phyloP scores from a whole-genome alignment of 1,140 invertebrate species.

The Drosophila pruinosa region DNA sequence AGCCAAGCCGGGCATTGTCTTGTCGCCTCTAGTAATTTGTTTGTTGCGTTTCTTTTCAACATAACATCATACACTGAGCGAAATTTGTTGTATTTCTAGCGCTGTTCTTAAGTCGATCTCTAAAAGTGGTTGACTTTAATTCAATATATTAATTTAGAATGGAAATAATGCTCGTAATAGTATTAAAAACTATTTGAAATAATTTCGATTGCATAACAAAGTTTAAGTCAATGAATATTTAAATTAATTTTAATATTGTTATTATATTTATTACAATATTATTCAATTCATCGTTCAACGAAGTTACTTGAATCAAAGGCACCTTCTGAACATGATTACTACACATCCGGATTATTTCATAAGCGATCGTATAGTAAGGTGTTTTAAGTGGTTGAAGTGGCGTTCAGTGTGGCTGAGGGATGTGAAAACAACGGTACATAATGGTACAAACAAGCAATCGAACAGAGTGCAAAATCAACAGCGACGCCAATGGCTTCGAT shows the following conservation, averaged over 20 bases:
- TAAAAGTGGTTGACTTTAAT: too few relatives aligned
- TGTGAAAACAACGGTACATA: constrained; percentile 1
- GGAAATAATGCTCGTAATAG: too few relatives aligned
- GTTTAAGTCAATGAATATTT: too few relatives aligned
- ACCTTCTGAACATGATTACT: too few relatives aligned
- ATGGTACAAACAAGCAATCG: constrained; percentile 9
- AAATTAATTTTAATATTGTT: too few relatives aligned
- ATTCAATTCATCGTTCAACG: too few relatives aligned
- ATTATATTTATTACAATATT: too few relatives aligned
- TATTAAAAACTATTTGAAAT: too few relatives aligned
- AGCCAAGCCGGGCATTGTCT: constrained; percentile 54
- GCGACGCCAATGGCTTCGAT: constrained; percentile 12
- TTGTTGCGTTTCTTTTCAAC: constrained; percentile 66
- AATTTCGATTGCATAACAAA: too few relatives aligned
- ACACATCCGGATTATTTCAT: background rate
- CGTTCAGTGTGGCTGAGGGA: background rate
- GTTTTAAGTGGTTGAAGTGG: background rate
- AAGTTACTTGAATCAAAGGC: too few relatives aligned
- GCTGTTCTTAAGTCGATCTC: background rate
- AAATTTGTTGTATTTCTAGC: constrained; percentile 6
- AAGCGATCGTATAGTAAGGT: background rate
- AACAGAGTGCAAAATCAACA: constrained; percentile 25
- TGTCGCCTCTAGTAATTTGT: constrained; percentile 77
- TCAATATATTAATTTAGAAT: too few relatives aligned
- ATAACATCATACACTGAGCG: constrained; percentile 41